Base-by-base conservation (phyloP, 2,797 vertebrate genomes). In the Coreius guichenoti region DNA sequence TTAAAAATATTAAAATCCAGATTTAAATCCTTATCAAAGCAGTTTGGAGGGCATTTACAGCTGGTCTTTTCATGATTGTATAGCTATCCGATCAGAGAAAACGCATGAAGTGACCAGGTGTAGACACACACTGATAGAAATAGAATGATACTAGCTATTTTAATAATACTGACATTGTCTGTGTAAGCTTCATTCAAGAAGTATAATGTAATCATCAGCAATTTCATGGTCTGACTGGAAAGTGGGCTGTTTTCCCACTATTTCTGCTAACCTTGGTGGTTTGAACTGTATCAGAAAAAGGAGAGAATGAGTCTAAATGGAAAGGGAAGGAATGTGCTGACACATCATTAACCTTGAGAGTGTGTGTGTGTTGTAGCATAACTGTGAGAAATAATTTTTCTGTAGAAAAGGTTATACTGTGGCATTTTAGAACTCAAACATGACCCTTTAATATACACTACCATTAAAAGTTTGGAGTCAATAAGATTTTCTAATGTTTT, bases 221-320 rank as follows among this genome's bases (percentile, higher is more conserved):
- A 49, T 78, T 39, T 65, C 13, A 13, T 31, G 36, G 9, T 70
- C 26, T 81, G 23, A 17, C 73, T 72, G 70, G 47, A 77, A 68
- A 56, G 19, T n/a, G 65, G 58, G 36, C 31, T 23, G 45, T 54
- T 78, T 74, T 74, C 58, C 51, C 31, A 79, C 12, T 68, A n/a
- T 58, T 73, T 83, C 47, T 45, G 45, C 76, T 65, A 67, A 84
- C 69, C 47, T 80, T 68, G 74, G 75, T 56, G 51, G n/a, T 73
- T 72, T 79, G 67, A 72, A 82, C 77, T 70, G 63, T 70, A 79
- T 82, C 21, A 49, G 56, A 31, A 31, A 89, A 83, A 89, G 86
- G 14, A 75, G 61, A 58, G 69, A 54, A 54, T 39, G 51, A 43
- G 31, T 31, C 33, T 47, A 69, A 83, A 56, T 65, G 63, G n/a